These are phyloP conservation scores for Dicycla oo DNA, from an alignment of 2,888 invertebrate species.

Conservation along the genomic window DNA sequence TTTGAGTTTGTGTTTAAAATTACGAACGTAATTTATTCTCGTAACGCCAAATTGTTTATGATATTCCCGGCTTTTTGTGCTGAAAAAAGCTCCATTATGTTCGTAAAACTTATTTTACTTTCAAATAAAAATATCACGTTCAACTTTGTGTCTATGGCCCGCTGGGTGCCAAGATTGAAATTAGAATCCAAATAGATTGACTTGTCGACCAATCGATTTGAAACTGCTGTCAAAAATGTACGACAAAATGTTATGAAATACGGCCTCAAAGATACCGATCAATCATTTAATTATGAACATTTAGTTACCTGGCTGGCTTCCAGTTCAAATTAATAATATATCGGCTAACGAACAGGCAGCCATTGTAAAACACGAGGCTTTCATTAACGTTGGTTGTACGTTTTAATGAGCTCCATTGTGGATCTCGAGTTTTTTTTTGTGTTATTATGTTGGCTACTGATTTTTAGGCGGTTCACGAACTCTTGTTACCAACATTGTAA, in stretches of 20 bases:
- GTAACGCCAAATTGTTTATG: neutral
- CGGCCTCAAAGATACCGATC: slow-evolving; percentile 54
- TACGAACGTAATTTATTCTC: slow-evolving; percentile 2
- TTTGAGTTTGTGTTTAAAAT: slow-evolving; percentile 4
- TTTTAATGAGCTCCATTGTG: slow-evolving; percentile 61
- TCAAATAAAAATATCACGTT: slow-evolving; percentile 13
- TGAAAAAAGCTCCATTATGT: neutral
- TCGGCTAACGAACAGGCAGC: slow-evolving; percentile 54
- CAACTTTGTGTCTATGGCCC: slow-evolving; percentile 23
- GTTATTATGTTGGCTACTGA: slow-evolving; percentile 47
- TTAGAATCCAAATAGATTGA: slow-evolving; percentile 42
- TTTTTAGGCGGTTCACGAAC: slow-evolving; percentile 35
- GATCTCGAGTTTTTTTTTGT: slow-evolving; percentile 37
- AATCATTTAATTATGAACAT: slow-evolving; percentile 60
- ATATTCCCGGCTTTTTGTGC: neutral
- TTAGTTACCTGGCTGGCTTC: slow-evolving; percentile 56
- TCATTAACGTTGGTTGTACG: slow-evolving; percentile 60
- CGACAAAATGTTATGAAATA: slow-evolving; percentile 44
- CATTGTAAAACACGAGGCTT: slow-evolving; percentile 59
- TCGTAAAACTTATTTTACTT: neutral
- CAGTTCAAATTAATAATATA: slow-evolving; percentile 62
- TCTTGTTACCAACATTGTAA: slow-evolving; percentile 13
- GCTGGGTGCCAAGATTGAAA: slow-evolving; percentile 39
- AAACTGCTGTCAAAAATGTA: slow-evolving; percentile 36
- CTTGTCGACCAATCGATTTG: slow-evolving; percentile 28